Evolutionary conservation across 2,797 vertebrate genomes (phyloP).

Genomic region (Selene dorsalis): DNA sequence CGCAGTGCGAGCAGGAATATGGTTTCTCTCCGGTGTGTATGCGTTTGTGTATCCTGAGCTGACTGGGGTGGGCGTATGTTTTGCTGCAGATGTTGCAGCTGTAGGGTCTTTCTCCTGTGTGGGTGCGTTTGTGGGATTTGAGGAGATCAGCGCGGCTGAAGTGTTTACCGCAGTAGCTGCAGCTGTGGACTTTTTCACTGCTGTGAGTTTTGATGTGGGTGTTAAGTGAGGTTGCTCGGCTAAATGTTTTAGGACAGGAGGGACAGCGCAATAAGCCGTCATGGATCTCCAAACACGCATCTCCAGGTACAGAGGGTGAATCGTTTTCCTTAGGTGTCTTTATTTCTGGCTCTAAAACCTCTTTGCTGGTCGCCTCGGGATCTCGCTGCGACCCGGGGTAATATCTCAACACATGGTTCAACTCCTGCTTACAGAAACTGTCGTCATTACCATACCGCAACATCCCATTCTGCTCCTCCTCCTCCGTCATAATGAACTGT

Average conservation of each 20-base stretch:
- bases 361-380: not conserved
- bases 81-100: constrained; percentile 84
- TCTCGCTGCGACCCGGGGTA: constrained; percentile 32
- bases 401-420: constrained; percentile 32
- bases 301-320: not conserved
- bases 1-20: constrained; percentile 80
- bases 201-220: constrained; percentile 79
- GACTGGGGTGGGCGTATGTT: constrained; percentile 81
- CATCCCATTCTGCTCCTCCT: constrained; percentile 44
- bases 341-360: constrained; percentile 25
- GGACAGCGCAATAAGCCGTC: constrained; percentile 70
- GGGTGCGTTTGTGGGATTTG: constrained; percentile 84
- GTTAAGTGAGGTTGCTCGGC: constrained; percentile 68
- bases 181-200: constrained; percentile 81
- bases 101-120: constrained; percentile 87
- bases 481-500: constrained; percentile 55
- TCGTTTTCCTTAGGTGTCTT: not conserved
- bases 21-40: constrained; percentile 88
- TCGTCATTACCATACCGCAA: constrained; percentile 13
- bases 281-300: constrained; percentile 31
- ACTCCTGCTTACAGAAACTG: constrained; percentile 29
- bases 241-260: constrained; percentile 77
- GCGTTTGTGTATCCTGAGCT: constrained; percentile 85
- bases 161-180: constrained; percentile 83
- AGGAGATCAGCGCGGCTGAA: constrained; percentile 85